phyloP scores from a whole-genome alignment of 2,888 invertebrate species.

The Neria commutata region DNA sequence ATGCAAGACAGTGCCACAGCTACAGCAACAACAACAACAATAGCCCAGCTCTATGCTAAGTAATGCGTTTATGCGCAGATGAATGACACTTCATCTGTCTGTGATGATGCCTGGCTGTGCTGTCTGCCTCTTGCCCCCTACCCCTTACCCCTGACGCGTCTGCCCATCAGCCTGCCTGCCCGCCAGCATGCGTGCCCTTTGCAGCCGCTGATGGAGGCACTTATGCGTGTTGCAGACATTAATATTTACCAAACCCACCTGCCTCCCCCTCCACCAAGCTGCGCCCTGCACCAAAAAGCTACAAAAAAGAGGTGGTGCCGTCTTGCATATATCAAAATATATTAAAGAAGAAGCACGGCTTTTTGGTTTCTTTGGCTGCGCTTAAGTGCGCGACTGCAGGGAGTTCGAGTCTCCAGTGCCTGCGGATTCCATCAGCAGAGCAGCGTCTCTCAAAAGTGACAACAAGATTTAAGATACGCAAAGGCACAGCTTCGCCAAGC shows the following conservation, averaged over 20 bases:
- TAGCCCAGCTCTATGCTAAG: conserved; percentile 41
- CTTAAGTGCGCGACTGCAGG: too few species aligned
- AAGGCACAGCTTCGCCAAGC: too few species aligned
- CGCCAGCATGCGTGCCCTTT: conserved; percentile 14
- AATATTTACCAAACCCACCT: conserved; percentile 28
- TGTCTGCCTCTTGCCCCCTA: conserved; percentile 19
- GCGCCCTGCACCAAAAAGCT: not conserved
- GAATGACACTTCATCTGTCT: conserved; percentile 59
- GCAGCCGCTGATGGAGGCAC: conserved; percentile 42
- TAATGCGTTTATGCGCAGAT: conserved; percentile 59
- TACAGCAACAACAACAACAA: too few species aligned
- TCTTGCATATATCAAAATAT: not conserved
- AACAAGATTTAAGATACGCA: conserved; percentile 22
- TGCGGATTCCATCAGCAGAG: too few species aligned
- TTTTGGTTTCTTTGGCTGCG: too few species aligned
- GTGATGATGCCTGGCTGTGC: conserved; percentile 35
- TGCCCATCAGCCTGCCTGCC: conserved; percentile 14
- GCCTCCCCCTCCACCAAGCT: not conserved
- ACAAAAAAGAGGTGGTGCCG: not conserved
- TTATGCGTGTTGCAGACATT: conserved; percentile 33
- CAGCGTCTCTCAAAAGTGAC: too few species aligned
- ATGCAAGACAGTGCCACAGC: too few species aligned
- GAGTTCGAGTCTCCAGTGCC: too few species aligned
- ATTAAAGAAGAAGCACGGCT: conserved; percentile 18
- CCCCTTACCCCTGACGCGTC: too few species aligned